Evolutionary conservation across 2,888 invertebrate genomes (phyloP).

Genomic region (Dynastes grantii): DNA sequence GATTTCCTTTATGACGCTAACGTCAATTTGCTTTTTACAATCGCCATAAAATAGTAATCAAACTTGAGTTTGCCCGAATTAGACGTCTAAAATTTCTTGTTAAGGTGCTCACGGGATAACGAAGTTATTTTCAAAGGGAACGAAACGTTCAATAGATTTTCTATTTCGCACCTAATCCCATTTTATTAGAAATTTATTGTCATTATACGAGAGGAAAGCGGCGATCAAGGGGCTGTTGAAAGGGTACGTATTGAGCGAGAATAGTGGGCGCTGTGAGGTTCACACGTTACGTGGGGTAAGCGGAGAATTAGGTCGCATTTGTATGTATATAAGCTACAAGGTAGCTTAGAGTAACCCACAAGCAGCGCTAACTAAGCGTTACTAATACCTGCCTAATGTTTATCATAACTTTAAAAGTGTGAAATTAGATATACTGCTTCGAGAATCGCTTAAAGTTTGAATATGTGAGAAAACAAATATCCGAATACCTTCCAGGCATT

Average conservation of each 20-base stretch:
- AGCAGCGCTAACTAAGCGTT: too few species aligned
- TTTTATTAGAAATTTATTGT: conserved; percentile 44
- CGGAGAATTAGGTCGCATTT: too few species aligned
- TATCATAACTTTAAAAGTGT: too few species aligned
- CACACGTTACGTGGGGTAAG: neutral
- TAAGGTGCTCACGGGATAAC: conserved; percentile 16
- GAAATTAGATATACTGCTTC: too few species aligned
- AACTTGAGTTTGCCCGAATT: conserved; percentile 43
- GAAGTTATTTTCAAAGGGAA: conserved; percentile 6
- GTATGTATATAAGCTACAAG: too few species aligned
- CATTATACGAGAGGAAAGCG: neutral
- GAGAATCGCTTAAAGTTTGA: too few species aligned
- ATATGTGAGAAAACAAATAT: too few species aligned
- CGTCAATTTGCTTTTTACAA: conserved; percentile 39
- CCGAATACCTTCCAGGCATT: too few species aligned
- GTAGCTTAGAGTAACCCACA: too few species aligned
- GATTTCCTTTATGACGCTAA: conserved; percentile 43
- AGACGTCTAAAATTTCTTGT: conserved; percentile 44
- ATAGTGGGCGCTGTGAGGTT: neutral
- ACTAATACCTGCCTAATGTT: too few species aligned
- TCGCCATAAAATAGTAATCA: conserved; percentile 45
- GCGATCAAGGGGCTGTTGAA: neutral
- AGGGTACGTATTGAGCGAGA: neutral
- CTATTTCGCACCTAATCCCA: conserved; percentile 41
- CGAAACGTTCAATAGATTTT: conserved; percentile 26